These are phyloP conservation scores for Acronicta alni DNA, from an alignment of 2,888 invertebrate genomes.

Conservation along the genomic window DNA sequence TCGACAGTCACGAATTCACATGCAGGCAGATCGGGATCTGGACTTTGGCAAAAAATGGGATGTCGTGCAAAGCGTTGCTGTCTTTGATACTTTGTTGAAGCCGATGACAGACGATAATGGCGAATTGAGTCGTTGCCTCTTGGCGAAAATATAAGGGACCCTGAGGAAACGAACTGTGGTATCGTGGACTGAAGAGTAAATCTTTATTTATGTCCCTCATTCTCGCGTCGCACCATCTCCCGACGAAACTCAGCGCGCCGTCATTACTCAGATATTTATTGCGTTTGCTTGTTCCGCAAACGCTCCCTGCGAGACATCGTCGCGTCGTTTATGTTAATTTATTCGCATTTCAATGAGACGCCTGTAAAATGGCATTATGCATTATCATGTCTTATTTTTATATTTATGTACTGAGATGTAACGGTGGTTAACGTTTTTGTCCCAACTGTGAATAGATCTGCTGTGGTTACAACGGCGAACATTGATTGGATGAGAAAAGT, in stretches of 20 bases:
- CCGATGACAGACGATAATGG: conserved; percentile 40
- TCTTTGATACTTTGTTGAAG: conserved; percentile 36
- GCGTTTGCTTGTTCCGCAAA: conserved; percentile 70
- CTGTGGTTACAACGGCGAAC: conserved; percentile 14
- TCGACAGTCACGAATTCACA: conserved; percentile 76
- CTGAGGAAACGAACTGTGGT: conserved; percentile 25
- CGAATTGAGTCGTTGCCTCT: conserved; percentile 27
- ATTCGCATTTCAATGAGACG: conserved; percentile 84
- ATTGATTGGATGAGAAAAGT: conserved; percentile 17
- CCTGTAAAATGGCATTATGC: conserved; percentile 77
- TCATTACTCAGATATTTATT: conserved; percentile 80
- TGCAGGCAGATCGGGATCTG: conserved; percentile 69
- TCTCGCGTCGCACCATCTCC: conserved; percentile 62
- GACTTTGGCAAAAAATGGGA: conserved; percentile 53
- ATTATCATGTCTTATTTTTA: conserved; percentile 77
- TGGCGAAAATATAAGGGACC: conserved; percentile 31
- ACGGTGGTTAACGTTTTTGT: conserved; percentile 61
- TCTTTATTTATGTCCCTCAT: conserved; percentile 69
- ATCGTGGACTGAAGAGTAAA: conserved; percentile 64
- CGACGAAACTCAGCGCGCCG: conserved; percentile 64
- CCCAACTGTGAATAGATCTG: conserved; percentile 26
- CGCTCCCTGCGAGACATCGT: conserved; percentile 66
- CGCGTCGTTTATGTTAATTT: conserved; percentile 82
- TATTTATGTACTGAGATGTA: conserved; percentile 63
- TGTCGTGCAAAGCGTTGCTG: conserved; percentile 28